Base-by-base conservation (phyloP, 2,888 invertebrate species). In the Perithous albicinctus region DNA sequence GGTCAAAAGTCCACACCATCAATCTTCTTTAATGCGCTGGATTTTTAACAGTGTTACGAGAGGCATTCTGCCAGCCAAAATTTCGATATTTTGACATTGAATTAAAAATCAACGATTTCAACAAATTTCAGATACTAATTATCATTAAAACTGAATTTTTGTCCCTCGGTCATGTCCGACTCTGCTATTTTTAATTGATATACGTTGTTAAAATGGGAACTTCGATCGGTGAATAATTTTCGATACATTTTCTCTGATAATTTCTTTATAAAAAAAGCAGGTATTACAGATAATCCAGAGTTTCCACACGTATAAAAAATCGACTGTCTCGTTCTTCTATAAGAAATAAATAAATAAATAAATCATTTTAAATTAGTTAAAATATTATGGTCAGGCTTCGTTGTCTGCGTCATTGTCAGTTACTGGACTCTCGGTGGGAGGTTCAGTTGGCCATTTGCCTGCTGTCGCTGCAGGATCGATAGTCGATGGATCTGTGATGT, bases 371-470 rank as follows among this genome's bases (percentile, higher is more conserved):
- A 54, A 69, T 61, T 35, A 43, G 6, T 26, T 18, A 10, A 26
- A 18, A n/a, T 32, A 56, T 72, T 10, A n/a, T 10, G 29, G 2
- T 86, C 82, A 90, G 54, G 92, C 90, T 84, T 93, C 92, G 85
- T 92, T 92, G 48, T 92, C 92, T 66, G 89, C 89, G 80, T 92
- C 92, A 35, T 86, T 86, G 75, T 91, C 90, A 54, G 84, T 85
- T 0, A 85, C 67, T 4, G 91, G 86, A n/a, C 81, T 70, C 46
- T 89, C 89, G 15, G 92, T 91, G 0, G 91, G 88, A 23, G 88
- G 66, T 78, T 92, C 91, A 7, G 91, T 90, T 23, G 92, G 92
- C 92, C 92, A 92, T 87, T 92, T 93, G 46, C 91, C 92, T 6
- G 91, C 91, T 2, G 92, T 92, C 7, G 91, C 91, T 6, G 89